These are phyloP conservation scores for Hybos culiciformis DNA, from an alignment of 2,888 invertebrate species.

Conservation along the genomic window DNA sequence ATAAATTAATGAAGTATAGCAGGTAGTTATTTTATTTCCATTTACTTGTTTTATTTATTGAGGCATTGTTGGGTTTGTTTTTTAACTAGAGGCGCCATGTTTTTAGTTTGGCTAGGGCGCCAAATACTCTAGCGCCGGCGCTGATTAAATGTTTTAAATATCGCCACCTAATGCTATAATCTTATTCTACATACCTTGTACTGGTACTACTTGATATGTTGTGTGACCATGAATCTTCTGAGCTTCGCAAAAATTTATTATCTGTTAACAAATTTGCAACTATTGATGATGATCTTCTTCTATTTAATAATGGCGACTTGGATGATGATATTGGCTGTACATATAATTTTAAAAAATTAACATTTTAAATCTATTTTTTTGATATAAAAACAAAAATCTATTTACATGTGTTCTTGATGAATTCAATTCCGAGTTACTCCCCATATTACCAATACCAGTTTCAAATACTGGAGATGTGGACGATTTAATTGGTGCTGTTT, in stretches of 20 bases:
- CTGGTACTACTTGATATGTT: conserved; percentile 15
- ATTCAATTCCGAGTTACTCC: conserved; percentile 11
- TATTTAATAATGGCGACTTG: conserved; percentile 29
- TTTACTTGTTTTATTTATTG: no score
- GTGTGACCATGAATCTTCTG: conserved; percentile 11
- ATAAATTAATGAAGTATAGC: no score
- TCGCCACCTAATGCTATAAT: conserved; percentile 5
- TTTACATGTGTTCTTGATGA: background rate
- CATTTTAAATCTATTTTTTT: no score
- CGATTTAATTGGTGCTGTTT: background rate
- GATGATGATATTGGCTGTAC: conserved; percentile 23
- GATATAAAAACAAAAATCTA: no score
- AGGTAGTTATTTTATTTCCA: no score
- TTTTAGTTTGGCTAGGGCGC: no score
- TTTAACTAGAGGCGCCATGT: no score
- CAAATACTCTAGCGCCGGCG: no score
- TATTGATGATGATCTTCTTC: conserved; percentile 32
- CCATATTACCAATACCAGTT: conserved; percentile 9
- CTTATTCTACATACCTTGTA: conserved; percentile 10
- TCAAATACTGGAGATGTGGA: background rate
- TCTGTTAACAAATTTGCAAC: conserved; percentile 28
- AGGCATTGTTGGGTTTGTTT: no score
- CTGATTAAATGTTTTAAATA: conserved; percentile 13
- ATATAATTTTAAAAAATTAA: no score
- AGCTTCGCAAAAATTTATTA: conserved; percentile 19